Evolutionary conservation across 2,113 vertebrate genomes (phyloP).

Genomic region (Mobula hypostoma): DNA sequence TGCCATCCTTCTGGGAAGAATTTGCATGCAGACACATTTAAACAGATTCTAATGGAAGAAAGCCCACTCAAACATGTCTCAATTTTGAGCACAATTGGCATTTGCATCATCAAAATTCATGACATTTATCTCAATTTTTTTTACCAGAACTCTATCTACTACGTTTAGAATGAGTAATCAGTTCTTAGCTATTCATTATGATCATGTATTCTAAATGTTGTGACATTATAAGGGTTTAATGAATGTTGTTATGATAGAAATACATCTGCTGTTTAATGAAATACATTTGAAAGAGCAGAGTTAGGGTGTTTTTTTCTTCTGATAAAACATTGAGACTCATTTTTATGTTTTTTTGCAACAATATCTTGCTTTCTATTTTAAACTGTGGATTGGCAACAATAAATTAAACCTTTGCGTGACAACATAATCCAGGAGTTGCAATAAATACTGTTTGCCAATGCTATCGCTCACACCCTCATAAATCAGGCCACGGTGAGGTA

Average conservation of each 20-base stretch:
- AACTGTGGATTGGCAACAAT: slow-evolving; percentile 22
- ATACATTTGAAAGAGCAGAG: neutral
- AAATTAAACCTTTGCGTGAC: slow-evolving; percentile 36
- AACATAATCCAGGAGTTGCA: slow-evolving; percentile 24
- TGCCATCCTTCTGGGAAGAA: neutral
- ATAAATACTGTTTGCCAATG: slow-evolving; percentile 33
- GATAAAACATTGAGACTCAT: neutral
- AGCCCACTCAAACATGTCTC: neutral
- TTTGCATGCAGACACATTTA: neutral
- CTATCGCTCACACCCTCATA: slow-evolving; percentile 33
- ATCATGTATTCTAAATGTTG: neutral
- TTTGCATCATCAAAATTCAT: neutral
- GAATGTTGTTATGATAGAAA: neutral
- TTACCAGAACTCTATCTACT: neutral
- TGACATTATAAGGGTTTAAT: neutral
- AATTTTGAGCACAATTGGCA: neutral
- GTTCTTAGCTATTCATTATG: neutral
- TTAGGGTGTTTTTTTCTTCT: neutral
- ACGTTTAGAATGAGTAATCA: slow-evolving; percentile 4
- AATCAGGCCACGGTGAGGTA: slow-evolving; percentile 33
- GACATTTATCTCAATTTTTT: neutral
- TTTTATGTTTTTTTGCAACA: neutral
- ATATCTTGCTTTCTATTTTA: neutral
- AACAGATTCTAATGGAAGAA: neutral
- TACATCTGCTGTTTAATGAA: neutral